Conservation (phyloP, 1,140 invertebrate genomes). For the Melanaphis sacchari region DNA sequence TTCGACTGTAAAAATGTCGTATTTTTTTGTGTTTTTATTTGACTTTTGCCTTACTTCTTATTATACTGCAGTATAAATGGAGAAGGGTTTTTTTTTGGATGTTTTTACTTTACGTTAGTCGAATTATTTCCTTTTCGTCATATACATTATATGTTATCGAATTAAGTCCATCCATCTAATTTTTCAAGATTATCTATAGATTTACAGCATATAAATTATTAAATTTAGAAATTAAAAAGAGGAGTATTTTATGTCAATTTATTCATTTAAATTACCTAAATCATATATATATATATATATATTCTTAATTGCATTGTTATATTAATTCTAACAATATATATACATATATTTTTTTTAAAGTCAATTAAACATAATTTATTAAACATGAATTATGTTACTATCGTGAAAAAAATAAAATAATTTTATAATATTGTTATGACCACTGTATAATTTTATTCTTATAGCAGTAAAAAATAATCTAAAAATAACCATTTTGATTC, state of each 20-base stretch:
- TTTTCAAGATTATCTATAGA: neutral
- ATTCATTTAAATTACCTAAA: neutral
- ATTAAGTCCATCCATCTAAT: neutral
- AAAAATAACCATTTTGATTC: neutral
- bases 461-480: no score
- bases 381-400: neutral
- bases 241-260: neutral
- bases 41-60: neutral
- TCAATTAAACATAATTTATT: neutral
- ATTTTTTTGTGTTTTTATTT: neutral
- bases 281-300: neutral
- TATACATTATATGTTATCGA: neutral
- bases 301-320: neutral
- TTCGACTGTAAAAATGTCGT: conserved; percentile 13
- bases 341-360: neutral
- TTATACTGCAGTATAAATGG: neutral
- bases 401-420: neutral
- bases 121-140: neutral
- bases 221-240: neutral
- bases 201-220: conserved; percentile 11
- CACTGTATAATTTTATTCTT: no score
- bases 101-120: neutral
- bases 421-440: neutral
- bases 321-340: neutral
- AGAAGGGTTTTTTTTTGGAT: neutral